Conservation (phyloP, 2,888 invertebrate genomes). For the Caenorhabditis drosophilae region DNA sequence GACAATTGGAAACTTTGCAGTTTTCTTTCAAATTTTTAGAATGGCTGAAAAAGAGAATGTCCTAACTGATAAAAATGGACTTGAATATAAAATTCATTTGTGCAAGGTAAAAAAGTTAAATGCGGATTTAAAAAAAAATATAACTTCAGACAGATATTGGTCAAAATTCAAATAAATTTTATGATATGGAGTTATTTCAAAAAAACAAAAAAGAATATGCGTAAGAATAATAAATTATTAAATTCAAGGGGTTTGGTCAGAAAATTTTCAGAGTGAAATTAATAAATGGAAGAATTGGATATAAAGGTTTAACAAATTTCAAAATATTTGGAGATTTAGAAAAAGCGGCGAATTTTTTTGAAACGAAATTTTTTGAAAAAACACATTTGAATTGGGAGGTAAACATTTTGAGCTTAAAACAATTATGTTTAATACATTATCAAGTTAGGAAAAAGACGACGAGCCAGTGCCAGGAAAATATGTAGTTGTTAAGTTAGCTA, state of each 20-base stretch:
- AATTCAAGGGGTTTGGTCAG: too few relatives aligned
- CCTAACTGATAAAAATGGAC: conserved; percentile 22
- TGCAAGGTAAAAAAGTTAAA: conserved; percentile 15
- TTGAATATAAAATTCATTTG: conserved; percentile 26
- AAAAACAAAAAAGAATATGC: conserved; percentile 7
- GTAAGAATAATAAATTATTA: conserved; percentile 7
- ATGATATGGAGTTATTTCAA: conserved; percentile 34
- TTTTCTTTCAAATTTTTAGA: conserved; percentile 5
- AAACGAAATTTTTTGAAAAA: conserved; percentile 25
- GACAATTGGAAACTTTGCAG: conserved; percentile 4
- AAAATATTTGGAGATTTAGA: conserved; percentile 13
- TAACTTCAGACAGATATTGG: conserved; percentile 21
- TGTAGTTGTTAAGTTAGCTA: conserved; percentile 23
- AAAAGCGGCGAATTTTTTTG: conserved; percentile 19
- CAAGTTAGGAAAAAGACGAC: conserved; percentile 12
- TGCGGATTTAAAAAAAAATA: background rate
- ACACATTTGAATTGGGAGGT: conserved; percentile 27
- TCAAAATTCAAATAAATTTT: conserved; percentile 37
- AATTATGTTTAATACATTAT: too few relatives aligned
- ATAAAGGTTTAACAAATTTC: conserved; percentile 24
- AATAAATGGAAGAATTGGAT: conserved; percentile 38
- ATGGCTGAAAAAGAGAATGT: background rate
- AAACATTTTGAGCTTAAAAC: too few relatives aligned
- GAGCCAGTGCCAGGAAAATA: conserved; percentile 28
- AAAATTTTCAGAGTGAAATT: conserved; percentile 23